Base-by-base conservation (phyloP, 2,797 vertebrate genomes). In the Tragopan temminckii region DNA sequence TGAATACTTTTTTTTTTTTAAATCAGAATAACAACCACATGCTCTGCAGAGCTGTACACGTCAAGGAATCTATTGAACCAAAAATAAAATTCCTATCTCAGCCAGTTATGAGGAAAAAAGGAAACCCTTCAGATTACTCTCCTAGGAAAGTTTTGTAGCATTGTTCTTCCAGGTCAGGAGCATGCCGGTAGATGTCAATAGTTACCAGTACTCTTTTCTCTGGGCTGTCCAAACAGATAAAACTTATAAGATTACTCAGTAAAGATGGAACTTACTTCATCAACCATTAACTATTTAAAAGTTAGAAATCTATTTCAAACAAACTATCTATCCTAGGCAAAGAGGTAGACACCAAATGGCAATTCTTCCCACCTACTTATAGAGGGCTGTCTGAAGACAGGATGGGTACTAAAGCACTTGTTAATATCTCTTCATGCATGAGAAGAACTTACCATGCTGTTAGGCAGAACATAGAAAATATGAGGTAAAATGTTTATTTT, bases 401-500 rank as follows among this genome's bases (percentile, higher is more conserved):
- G 19, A 12, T n/a, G 48, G 13, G 7, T 11, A 40, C 31, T 36
- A 4, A 4, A 8, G 11, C 4, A 36, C 45, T 62, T 24, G 5
- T 52, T 8, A 15, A 45, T 13, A 9, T 84, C 21, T 23, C 29
- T 76, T 45, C 74, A 66, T 0, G 5, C 40, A 57, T 18, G 45
- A 89, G 62, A 35, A 68, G 38, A 84, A 86, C 89, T 85, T 36
- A 79, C 77, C 50, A 2, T 86, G 83, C 11, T 93, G 82, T 77
- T 57, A 81, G 67, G 62, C 77, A 93, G 67, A 69, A 36, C 9
- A 0, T 6, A 92, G 91, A 63, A 95, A 94, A 92, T 8, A 94
- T 67, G 91, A 95, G 42, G 91, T 90, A 91, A 94, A 95, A 80
- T 93, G 80, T 96, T 96, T 88, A 53, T 76, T 95, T 95, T 96